A percentile compares a stretch with the other conserved stretches of the same genome.
These are phyloP conservation scores for Poeciliopsis retropinna DNA, from an alignment of 2,113 vertebrate genomes.

Conservation along the genomic window DNA sequence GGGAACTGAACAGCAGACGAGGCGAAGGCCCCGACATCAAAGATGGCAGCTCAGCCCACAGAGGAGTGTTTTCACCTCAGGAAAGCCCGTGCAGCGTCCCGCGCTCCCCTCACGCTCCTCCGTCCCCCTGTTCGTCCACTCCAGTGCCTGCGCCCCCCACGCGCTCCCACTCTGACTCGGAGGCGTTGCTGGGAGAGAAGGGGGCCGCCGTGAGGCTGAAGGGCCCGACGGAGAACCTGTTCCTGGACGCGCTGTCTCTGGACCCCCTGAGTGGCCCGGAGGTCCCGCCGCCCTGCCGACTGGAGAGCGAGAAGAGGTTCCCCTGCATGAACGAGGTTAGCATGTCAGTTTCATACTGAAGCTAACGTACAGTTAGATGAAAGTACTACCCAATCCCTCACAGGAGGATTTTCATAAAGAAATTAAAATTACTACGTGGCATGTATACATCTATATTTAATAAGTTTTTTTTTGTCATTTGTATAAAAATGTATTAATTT, in stretches of 20 bases:
- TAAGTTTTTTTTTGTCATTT: too few relatives aligned
- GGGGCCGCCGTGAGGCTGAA: conserved; percentile 80
- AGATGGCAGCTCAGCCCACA: conserved; percentile 66
- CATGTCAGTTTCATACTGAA: neutral
- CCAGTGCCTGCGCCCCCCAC: conserved; percentile 36
- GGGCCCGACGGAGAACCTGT: conserved; percentile 87
- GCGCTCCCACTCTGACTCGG: conserved; percentile 84
- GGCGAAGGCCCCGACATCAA: conserved; percentile 75
- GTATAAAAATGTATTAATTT: too few relatives aligned
- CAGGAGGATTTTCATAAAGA: too few relatives aligned
- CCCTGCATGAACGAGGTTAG: conserved; percentile 83
- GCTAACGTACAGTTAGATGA: neutral
- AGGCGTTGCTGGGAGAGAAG: conserved; percentile 82
- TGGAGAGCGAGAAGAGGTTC: conserved; percentile 86
- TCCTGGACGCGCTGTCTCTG: conserved; percentile 89
- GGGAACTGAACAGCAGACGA: conserved; percentile 77
- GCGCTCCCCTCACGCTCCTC: conserved; percentile 73
- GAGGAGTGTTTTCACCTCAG: conserved; percentile 72
- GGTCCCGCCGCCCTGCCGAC: conserved; percentile 76
- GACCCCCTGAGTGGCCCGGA: conserved; percentile 84
- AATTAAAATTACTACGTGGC: too few relatives aligned
- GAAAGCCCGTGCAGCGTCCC: conserved; percentile 73
- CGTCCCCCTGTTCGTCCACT: conserved; percentile 53
- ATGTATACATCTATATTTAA: too few relatives aligned
- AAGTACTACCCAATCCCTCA: too few relatives aligned